Evolutionary conservation across 2,888 invertebrate genomes (phyloP).

Genomic region (Nemoura dubitans): DNA sequence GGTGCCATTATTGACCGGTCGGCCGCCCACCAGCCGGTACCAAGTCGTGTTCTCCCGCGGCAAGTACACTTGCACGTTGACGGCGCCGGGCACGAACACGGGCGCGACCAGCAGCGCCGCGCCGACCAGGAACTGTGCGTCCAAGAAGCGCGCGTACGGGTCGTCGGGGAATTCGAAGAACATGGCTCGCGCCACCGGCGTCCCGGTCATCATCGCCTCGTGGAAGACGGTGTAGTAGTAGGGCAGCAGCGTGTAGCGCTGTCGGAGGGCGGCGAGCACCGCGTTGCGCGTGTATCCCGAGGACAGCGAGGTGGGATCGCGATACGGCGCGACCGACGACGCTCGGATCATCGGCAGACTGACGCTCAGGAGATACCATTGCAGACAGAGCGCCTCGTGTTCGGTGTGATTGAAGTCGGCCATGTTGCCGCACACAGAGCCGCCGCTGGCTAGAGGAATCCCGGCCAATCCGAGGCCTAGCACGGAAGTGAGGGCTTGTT

Average conservation of each 20-base stretch:
- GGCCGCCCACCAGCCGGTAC: slow-evolving; percentile 49
- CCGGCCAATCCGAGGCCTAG: slow-evolving; percentile 65
- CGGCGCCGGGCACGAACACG: slow-evolving; percentile 63
- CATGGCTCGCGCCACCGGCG: slow-evolving; percentile 69
- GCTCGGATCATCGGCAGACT: slow-evolving; percentile 70
- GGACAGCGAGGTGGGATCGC: slow-evolving; percentile 63
- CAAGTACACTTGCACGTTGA: slow-evolving; percentile 63
- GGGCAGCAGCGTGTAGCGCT: slow-evolving; percentile 65
- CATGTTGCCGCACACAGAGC: slow-evolving; percentile 69
- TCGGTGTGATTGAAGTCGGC: slow-evolving; percentile 57
- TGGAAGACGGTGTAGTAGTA: slow-evolving; percentile 67
- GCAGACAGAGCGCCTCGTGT: slow-evolving; percentile 66
- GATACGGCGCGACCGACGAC: slow-evolving; percentile 59
- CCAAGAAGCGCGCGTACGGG: slow-evolving; percentile 60
- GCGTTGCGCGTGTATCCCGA: slow-evolving; percentile 60
- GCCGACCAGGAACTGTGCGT: slow-evolving; percentile 71
- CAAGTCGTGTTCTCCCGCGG: slow-evolving; percentile 56
- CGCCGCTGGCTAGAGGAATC: slow-evolving; percentile 61
- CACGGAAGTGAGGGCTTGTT: slow-evolving; percentile 62
- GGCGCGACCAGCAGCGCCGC: slow-evolving; percentile 68
- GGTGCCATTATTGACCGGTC: slow-evolving; percentile 38
- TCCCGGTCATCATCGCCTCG: slow-evolving; percentile 56
- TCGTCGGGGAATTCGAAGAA: slow-evolving; percentile 69
- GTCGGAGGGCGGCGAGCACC: slow-evolving; percentile 62
- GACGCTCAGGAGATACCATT: slow-evolving; percentile 75